Base-by-base conservation (phyloP, 2,888 invertebrate species). In the Dugesia japonica region DNA sequence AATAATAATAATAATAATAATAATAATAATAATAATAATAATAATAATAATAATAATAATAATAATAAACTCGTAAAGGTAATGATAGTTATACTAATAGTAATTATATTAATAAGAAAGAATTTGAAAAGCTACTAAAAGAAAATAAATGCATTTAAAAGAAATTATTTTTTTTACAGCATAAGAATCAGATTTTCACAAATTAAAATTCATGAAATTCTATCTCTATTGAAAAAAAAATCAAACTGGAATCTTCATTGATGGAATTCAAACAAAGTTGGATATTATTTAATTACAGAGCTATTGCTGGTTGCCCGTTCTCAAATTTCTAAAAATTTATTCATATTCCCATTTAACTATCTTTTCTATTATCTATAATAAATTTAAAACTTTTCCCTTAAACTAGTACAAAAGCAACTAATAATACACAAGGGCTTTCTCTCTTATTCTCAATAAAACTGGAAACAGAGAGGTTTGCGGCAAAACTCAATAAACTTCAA, bases 381-480 rank as follows among this genome's bases (percentile, higher is more conserved):
- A 56, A 56, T 56, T 56, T 56, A 20, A 20, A 56, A 56, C 56
- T n/a, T 56, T 56, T 56, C 56, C 23, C 23, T n/a, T 23, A 56
- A 56, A 23, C n/a, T 20, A 56, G 17, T 56, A 56, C 56, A 56
- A 56, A 56, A 56, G 56, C 56, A n/a, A 56, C 56, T 56, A 56
- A 56, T 56, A 56, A 56, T 56, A 56, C 56, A 56, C 56, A 56
- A 56, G 56, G 56, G 56, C 56, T 56, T 56, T 56, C 56, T 56
- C 23, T 56, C n/a, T n/a, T 56, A 56, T 56, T 56, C 56, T n/a
- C 56, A 20, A 20, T 56, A 20, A 56, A 56, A 56, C n/a, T 56
- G 20, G 56, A 56, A 56, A 23, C 23, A 20, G 56, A 56, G 23
- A 56, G 17, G 4, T 56, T 56, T 20, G 56, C 56, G 56, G 56